Percentiles rank a stretch among this genome's conserved stretches.
Conservation (phyloP, 1,140 invertebrate genomes). For the Pemphigus obesinymphae region DNA sequence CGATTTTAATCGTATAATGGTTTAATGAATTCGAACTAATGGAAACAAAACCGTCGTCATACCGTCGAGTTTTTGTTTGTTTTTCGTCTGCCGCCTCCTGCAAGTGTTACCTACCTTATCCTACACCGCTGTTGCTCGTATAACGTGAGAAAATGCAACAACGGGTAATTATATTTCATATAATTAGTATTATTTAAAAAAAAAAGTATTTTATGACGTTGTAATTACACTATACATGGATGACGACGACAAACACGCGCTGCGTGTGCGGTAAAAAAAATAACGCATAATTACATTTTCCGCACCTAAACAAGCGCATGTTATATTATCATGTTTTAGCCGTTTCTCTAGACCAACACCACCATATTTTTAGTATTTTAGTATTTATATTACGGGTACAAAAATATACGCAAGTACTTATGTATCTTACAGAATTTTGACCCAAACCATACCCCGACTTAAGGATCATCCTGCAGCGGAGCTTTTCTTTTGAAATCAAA, state of each 20-base stretch:
- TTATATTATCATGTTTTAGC: no score
- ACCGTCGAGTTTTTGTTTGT: neutral
- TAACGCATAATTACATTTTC: slow-evolving; percentile 7
- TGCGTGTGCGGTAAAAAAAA: slow-evolving; percentile 17
- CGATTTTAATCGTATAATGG: neutral
- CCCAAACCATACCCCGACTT: no score
- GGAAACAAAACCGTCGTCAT: neutral
- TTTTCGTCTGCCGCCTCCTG: neutral
- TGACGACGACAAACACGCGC: neutral
- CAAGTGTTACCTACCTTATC: no score
- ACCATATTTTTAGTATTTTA: no score
- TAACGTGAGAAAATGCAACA: slow-evolving; percentile 18
- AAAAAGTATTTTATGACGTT: neutral
- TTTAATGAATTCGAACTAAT: slow-evolving; percentile 10
- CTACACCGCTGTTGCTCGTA: no score
- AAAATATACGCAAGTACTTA: no score
- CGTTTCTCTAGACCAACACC: no score
- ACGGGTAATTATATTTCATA: slow-evolving; percentile 4
- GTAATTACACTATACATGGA: neutral
- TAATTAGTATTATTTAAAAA: slow-evolving; percentile 1
- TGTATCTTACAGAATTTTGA: no score
- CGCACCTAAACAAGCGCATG: no score
- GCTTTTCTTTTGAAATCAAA: no score
- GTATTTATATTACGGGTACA: no score
- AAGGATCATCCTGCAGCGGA: no score